These are phyloP conservation scores for Poeciliopsis presidionis DNA, from an alignment of 2,797 vertebrate genomes.

Conservation along the genomic window DNA sequence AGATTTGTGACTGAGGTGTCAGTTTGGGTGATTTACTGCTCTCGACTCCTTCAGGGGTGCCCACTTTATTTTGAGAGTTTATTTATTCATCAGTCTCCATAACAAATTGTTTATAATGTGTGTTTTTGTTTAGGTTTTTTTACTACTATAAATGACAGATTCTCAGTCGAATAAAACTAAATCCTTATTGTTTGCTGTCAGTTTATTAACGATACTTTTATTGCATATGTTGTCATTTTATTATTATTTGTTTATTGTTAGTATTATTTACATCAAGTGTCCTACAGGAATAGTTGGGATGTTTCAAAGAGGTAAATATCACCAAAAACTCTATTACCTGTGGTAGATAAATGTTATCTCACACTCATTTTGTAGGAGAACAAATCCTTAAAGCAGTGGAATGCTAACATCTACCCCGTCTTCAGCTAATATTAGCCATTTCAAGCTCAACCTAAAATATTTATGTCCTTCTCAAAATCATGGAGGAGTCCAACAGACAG, in stretches of 20 bases:
- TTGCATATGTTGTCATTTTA: background rate
- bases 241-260: background rate
- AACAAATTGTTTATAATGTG: slow-evolving; percentile 1
- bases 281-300: background rate
- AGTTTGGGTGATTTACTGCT: slow-evolving; percentile 11
- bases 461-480: background rate
- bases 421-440: background rate
- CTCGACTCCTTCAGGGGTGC: background rate
- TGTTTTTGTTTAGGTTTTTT: background rate
- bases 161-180: background rate
- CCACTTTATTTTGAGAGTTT: background rate
- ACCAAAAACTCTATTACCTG: background rate
- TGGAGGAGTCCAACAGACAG: too few species aligned
- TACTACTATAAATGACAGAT: background rate
- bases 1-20: slow-evolving; percentile 35
- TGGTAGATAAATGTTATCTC: background rate
- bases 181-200: background rate
- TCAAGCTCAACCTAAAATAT: background rate
- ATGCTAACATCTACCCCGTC: background rate
- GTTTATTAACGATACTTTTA: background rate
- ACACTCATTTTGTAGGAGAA: background rate
- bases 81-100: background rate
- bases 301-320: background rate
- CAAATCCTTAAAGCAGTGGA: background rate
- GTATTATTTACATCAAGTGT: background rate